Percentiles rank a stretch among this genome's conserved stretches.
phyloP scores from a whole-genome alignment of 2,113 vertebrate species.

The Hippocampus zosterae region DNA sequence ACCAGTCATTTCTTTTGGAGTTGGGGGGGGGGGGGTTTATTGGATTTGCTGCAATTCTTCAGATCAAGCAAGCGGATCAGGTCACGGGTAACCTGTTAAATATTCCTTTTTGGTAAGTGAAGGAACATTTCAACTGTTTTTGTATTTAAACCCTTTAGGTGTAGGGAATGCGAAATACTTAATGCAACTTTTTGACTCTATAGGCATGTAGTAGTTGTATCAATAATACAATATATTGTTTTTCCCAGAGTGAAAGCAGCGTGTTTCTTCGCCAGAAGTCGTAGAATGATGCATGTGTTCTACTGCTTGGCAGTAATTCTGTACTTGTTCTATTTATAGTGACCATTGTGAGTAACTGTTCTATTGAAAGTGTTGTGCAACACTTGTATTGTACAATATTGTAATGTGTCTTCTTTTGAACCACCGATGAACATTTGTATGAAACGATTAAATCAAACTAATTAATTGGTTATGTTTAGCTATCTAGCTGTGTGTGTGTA shows the following conservation, averaged over 20 bases:
- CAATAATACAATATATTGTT: background rate
- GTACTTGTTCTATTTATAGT: background rate
- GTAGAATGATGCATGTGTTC: background rate
- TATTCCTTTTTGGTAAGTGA: constrained; percentile 34
- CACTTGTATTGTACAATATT: constrained; percentile 7
- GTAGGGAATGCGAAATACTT: background rate
- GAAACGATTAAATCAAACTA: background rate
- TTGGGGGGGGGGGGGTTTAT: background rate
- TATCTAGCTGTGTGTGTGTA: no score
- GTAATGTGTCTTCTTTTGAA: background rate
- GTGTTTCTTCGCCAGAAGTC: background rate
- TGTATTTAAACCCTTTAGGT: constrained; percentile 2
- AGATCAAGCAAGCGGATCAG: constrained; percentile 45
- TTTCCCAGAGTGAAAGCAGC: background rate
- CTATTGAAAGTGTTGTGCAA: constrained; percentile 9
- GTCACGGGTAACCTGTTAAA: constrained; percentile 39
- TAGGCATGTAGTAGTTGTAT: constrained; percentile 1
- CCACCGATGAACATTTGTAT: constrained; percentile 8
- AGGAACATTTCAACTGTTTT: background rate
- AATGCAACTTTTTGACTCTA: background rate
- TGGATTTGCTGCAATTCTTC: constrained; percentile 35
- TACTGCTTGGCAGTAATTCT: background rate
- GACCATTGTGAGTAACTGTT: constrained; percentile 11
- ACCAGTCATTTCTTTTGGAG: constrained; percentile 19
- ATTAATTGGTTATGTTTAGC: background rate